phyloP scores from a whole-genome alignment of 1,140 invertebrate genomes.

The Trichonephila clavata region DNA sequence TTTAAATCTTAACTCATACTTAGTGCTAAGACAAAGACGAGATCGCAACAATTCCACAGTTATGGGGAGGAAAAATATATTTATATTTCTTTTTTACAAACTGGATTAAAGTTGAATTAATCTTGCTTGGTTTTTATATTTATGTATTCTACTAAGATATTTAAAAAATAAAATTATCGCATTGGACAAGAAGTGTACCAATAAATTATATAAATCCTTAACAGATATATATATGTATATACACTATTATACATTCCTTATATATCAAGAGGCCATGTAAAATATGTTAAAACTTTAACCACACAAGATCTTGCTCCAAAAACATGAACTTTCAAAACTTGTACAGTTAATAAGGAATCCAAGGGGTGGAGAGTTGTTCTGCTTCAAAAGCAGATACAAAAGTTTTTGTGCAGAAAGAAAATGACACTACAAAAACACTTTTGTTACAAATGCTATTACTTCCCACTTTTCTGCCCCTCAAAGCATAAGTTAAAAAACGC shows the following conservation, averaged over 20 bases:
- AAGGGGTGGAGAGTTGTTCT: not conserved
- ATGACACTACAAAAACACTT: constrained; percentile 29
- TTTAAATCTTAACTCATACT: not conserved
- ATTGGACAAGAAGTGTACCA: not conserved
- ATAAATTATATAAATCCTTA: constrained; percentile 59
- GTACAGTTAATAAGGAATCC: not conserved
- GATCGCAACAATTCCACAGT: not conserved
- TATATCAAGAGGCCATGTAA: not conserved
- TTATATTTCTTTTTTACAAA: constrained; percentile 1
- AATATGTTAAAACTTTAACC: constrained; percentile 46
- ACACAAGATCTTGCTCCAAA: constrained; percentile 14
- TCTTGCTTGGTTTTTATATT: too few relatives aligned
- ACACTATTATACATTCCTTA: constrained; percentile 53
- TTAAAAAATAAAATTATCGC: constrained; percentile 11
- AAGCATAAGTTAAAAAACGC: not conserved
- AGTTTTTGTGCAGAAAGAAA: constrained; percentile 2
- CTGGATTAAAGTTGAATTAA: not conserved
- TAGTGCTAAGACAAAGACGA: constrained; percentile 6
- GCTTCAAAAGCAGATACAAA: not conserved
- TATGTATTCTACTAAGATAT: not conserved
- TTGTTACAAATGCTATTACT: not conserved
- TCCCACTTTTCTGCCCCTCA: not conserved
- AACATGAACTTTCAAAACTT: not conserved
- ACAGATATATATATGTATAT: constrained; percentile 36
- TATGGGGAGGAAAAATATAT: constrained; percentile 7